These are phyloP conservation scores for Diaphora mendica DNA, from an alignment of 2,888 invertebrate genomes.

Conservation along the genomic window DNA sequence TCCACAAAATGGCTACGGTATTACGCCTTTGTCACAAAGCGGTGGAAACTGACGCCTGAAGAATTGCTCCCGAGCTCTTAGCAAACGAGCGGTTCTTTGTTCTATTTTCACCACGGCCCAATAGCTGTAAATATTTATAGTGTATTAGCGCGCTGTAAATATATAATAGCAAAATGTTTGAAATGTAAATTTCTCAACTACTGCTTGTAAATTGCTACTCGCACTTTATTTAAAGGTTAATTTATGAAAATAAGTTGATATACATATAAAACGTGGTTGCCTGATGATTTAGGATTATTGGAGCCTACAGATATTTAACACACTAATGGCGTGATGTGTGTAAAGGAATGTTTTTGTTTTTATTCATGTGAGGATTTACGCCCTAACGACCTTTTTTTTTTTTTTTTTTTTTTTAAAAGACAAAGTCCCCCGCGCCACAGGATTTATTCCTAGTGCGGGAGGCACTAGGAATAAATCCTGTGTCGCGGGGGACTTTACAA, in stretches of 20 bases:
- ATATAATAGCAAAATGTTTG: slow-evolving; percentile 12
- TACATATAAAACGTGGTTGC: neutral
- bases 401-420: too few species aligned
- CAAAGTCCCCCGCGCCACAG: too few species aligned
- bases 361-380: neutral
- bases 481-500: too few species aligned
- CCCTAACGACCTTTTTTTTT: neutral
- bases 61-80: slow-evolving; percentile 52
- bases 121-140: slow-evolving; percentile 37
- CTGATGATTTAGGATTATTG: neutral
- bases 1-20: slow-evolving; percentile 44
- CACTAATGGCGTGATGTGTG: neutral
- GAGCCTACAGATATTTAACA: neutral
- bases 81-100: slow-evolving; percentile 45
- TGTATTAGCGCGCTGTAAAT: slow-evolving; percentile 19
- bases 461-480: too few species aligned
- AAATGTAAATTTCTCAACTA: slow-evolving; percentile 9
- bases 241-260: neutral
- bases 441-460: too few species aligned
- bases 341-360: neutral
- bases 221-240: neutral
- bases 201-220: neutral
- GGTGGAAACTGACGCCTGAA: slow-evolving; percentile 55
- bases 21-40: slow-evolving; percentile 58
- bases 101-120: slow-evolving; percentile 36